A percentile compares a stretch with the other conserved stretches of the same genome.
Conservation (phyloP, 2,797 vertebrate genomes). For the Buphagus erythrorhynchus region DNA sequence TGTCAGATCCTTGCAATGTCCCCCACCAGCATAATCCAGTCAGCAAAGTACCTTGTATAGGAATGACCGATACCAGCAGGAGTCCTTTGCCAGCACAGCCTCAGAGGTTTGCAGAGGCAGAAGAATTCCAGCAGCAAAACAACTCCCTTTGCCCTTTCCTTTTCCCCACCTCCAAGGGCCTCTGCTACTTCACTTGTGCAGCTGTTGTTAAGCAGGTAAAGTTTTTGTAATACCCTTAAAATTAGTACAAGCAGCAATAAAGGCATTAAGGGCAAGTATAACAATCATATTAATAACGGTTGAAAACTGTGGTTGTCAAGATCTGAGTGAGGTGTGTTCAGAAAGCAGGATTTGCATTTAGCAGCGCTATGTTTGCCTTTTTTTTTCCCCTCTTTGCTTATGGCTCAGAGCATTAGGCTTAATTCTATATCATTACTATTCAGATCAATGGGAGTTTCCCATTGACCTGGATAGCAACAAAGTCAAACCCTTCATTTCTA, state of each 20-base stretch:
- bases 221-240: not conserved
- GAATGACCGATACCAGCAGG: not conserved
- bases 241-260: not conserved
- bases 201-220: not conserved
- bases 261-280: not conserved
- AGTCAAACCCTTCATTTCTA: not conserved
- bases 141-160: not conserved
- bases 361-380: not conserved
- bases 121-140: not conserved
- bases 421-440: not conserved
- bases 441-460: not conserved
- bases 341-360: not conserved
- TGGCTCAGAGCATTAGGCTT: not conserved
- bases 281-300: not conserved
- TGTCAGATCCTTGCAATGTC: not conserved
- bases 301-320: not conserved
- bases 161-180: not conserved
- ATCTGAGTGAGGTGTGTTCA: not conserved
- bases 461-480: slow-evolving; percentile 13
- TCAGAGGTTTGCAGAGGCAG: not conserved
- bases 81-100: not conserved
- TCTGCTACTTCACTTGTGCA: not conserved
- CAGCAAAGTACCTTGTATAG: not conserved
- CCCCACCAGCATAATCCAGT: not conserved
- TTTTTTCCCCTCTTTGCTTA: not conserved